These are phyloP conservation scores for Chrysotoxum bicinctum DNA, from an alignment of 2,888 invertebrate species.

Conservation along the genomic window DNA sequence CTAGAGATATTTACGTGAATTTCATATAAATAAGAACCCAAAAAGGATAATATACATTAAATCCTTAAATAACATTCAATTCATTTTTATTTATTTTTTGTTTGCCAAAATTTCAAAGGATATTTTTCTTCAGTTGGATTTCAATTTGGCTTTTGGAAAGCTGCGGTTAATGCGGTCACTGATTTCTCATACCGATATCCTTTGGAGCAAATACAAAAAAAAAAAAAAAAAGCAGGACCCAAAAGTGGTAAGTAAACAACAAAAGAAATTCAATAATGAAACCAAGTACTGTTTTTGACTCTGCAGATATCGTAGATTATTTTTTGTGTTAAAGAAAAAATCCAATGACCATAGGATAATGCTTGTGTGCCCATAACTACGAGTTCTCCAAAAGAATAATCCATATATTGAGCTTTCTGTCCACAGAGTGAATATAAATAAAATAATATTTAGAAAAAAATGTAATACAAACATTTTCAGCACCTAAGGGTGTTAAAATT, in stretches of 20 bases:
- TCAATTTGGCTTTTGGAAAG: constrained; percentile 28
- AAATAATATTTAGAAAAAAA: neutral
- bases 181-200: constrained; percentile 13
- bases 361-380: neutral
- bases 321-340: neutral
- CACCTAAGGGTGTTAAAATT: constrained; percentile 39
- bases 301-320: constrained; percentile 6
- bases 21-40: neutral
- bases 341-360: neutral
- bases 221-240: constrained; percentile 21
- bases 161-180: constrained; percentile 43
- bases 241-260: constrained; percentile 52
- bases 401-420: constrained; percentile 13
- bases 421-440: neutral
- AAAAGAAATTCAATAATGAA: constrained; percentile 62
- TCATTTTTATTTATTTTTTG: neutral
- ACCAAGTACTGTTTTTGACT: constrained; percentile 40
- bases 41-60: neutral
- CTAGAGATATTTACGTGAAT: neutral
- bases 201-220: constrained; percentile 24
- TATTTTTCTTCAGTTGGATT: neutral
- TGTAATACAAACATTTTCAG: constrained; percentile 4
- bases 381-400: neutral
- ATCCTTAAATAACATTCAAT: neutral
- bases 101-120: neutral